These are phyloP conservation scores for Zaprionus capensis DNA, from an alignment of 1,140 invertebrate species.

Conservation along the genomic window DNA sequence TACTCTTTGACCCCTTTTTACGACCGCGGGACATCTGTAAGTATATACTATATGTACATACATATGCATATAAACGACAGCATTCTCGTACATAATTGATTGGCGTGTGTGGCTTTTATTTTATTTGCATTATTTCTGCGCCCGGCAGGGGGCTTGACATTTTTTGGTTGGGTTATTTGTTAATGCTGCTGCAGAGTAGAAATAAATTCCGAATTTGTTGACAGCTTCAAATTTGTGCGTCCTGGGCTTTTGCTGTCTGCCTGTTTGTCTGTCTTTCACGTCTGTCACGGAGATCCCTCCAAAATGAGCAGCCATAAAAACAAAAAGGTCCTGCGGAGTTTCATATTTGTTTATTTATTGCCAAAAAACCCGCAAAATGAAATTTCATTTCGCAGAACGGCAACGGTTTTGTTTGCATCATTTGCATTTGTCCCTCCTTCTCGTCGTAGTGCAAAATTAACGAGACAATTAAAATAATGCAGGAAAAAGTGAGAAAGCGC, in stretches of 20 bases:
- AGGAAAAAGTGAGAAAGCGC: constrained; percentile 23
- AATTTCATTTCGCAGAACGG: constrained; percentile 29
- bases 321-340: constrained; percentile 60
- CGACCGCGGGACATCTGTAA: neutral
- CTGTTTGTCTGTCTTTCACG: neutral
- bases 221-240: constrained; percentile 58
- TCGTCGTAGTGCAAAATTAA: constrained; percentile 10
- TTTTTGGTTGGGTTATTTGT: constrained; percentile 43
- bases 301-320: constrained; percentile 45
- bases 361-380: constrained; percentile 33
- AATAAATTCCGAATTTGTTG: constrained; percentile 72
- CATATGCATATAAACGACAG: neutral
- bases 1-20: neutral
- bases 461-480: constrained; percentile 53
- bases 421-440: constrained; percentile 53
- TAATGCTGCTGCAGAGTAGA: constrained; percentile 48
- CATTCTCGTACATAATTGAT: neutral
- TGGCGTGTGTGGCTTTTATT: constrained; percentile 5
- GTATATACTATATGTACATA: neutral
- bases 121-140: neutral
- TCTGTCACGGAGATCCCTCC: constrained; percentile 42
- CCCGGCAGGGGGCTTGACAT: neutral
- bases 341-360: constrained; percentile 76
- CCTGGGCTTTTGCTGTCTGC: constrained; percentile 44
- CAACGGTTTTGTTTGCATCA: constrained; percentile 54